Percentiles rank a stretch among this genome's conserved stretches.
Conservation (phyloP, 2,888 invertebrate genomes). For the Monopis laevigella region DNA sequence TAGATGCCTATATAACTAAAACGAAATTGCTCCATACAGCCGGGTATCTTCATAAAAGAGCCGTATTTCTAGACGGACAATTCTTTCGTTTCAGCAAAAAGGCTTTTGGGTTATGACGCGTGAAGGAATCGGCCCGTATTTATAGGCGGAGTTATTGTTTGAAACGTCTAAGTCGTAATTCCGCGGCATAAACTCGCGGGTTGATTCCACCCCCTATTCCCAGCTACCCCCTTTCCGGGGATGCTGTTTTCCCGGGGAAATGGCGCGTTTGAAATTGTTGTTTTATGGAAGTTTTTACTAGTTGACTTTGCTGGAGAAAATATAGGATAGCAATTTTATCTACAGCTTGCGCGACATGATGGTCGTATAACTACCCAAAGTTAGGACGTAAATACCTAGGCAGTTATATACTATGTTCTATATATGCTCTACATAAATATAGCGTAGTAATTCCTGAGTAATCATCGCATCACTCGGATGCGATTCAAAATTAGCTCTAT, state of each 20-base stretch:
- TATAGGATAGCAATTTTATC: constrained; percentile 51
- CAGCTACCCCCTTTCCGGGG: constrained; percentile 7
- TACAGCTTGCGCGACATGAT: constrained; percentile 27
- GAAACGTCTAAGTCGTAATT: constrained; percentile 69
- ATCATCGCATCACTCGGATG: no score
- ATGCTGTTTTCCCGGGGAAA: constrained; percentile 49
- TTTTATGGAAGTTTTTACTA: constrained; percentile 68
- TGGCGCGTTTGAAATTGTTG: constrained; percentile 67
- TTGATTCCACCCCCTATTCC: constrained; percentile 2
- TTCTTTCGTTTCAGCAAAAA: constrained; percentile 34
- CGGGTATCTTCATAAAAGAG: no score
- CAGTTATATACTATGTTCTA: no score
- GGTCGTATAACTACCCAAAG: no score
- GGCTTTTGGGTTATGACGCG: constrained; percentile 58
- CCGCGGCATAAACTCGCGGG: constrained; percentile 58
- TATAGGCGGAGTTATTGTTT: constrained; percentile 65
- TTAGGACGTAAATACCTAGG: no score
- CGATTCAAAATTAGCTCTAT: no score
- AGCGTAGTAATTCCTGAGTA: no score
- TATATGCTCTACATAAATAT: no score
- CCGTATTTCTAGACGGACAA: constrained; percentile 9
- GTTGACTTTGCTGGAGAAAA: constrained; percentile 61
- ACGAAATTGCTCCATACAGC: no score
- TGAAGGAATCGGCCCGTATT: constrained; percentile 64
- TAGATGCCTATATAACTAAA: no score